Evolutionary conservation across 2,113 vertebrate genomes (phyloP).

Genomic region (Butorides virescens): DNA sequence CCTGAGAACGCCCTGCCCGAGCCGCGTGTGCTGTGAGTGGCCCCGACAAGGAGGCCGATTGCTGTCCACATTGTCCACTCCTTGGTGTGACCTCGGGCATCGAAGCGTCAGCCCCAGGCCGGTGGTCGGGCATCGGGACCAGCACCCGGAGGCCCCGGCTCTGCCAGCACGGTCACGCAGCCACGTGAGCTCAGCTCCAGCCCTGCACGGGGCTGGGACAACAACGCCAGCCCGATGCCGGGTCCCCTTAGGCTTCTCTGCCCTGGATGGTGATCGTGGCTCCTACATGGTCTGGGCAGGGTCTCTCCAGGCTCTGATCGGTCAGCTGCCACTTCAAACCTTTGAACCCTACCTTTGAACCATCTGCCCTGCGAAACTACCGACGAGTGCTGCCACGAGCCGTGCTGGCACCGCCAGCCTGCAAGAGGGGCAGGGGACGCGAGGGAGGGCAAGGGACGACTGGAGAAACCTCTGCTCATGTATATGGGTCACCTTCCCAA

Average conservation of each 20-base stretch:
- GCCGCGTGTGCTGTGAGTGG: not conserved
- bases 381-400: accelerated
- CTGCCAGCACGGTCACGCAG: not conserved
- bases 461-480: not conserved
- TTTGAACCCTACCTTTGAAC: not conserved
- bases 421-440: not conserved
- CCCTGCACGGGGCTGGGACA: not conserved
- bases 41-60: not conserved
- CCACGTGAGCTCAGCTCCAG: accelerated
- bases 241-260: not conserved
- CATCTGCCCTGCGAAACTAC: not conserved
- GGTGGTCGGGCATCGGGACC: not conserved
- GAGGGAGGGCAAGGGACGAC: not conserved
- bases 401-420: not conserved
- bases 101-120: not conserved
- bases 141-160: not conserved
- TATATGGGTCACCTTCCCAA: not conserved
- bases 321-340: not conserved
- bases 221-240: accelerated
- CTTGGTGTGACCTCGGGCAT: not conserved
- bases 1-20: not conserved
- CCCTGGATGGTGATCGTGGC: accelerated
- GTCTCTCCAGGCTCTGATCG: not conserved
- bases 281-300: not conserved
- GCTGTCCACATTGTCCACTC: not conserved